phyloP scores from a whole-genome alignment of 2,797 vertebrate genomes.

The Cichlasoma orientale region DNA sequence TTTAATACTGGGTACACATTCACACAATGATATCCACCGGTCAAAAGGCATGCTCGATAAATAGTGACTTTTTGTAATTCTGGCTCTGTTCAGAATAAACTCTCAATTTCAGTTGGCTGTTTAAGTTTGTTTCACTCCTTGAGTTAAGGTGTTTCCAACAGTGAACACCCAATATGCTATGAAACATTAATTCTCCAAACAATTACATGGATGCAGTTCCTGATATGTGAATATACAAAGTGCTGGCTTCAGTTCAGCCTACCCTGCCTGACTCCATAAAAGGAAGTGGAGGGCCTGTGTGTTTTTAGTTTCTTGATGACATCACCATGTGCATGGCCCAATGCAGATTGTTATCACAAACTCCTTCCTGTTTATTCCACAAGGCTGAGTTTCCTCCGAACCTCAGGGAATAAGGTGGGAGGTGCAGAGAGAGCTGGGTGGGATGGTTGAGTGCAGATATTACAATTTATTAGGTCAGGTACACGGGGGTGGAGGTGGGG shows the following conservation, averaged over 20 bases:
- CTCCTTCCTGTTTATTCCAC: conserved; percentile 80
- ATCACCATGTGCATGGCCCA: conserved; percentile 54
- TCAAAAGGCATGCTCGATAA: neutral
- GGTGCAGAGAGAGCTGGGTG: neutral
- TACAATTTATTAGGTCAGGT: neutral
- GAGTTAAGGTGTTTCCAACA: conserved; percentile 8
- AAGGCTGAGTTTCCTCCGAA: conserved; percentile 28
- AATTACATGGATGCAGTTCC: conserved; percentile 33
- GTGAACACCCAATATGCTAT: conserved; percentile 16
- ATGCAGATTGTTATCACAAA: conserved; percentile 75
- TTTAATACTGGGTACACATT: conserved; percentile 14
- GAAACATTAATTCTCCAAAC: conserved; percentile 32
- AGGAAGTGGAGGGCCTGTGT: conserved; percentile 61
- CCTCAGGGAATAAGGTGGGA: conserved; percentile 12
- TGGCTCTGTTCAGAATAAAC: neutral
- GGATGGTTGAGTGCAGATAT: neutral
- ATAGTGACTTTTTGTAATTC: neutral
- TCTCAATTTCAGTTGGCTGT: fast-evolving
- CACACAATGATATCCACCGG: neutral
- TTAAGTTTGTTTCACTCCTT: neutral
- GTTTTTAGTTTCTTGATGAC: conserved; percentile 61
- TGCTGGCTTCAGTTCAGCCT: conserved; percentile 9
- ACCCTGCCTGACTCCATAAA: conserved; percentile 64
- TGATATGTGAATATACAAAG: conserved; percentile 11
- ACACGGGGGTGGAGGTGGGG: neutral